phyloP scores from a whole-genome alignment of 2,888 invertebrate species.

The Lycophotia porphyrea region DNA sequence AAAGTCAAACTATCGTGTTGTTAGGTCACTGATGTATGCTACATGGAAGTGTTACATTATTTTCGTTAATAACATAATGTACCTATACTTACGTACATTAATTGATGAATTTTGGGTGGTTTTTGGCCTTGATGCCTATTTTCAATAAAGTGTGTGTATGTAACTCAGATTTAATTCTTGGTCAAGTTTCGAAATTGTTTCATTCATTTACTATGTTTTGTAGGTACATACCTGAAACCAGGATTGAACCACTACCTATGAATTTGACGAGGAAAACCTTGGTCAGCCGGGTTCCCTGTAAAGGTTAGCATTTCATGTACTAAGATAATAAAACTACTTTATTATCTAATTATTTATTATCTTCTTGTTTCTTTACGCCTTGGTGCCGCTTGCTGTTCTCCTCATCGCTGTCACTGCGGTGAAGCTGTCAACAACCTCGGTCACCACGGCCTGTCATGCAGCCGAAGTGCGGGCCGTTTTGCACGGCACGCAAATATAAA shows the following conservation, averaged over 20 bases:
- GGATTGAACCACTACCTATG: neutral
- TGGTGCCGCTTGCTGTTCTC: no score
- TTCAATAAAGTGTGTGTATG: neutral
- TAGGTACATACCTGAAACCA: neutral
- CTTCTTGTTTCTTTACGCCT: no score
- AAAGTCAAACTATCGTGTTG: conserved; percentile 14
- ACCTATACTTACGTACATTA: conserved; percentile 2
- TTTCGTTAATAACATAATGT: conserved; percentile 21
- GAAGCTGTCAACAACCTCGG: no score
- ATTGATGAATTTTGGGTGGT: conserved; percentile 27
- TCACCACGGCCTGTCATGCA: no score
- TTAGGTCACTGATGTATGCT: conserved; percentile 8
- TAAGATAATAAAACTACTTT: neutral
- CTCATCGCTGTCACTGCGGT: no score
- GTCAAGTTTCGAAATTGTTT: neutral
- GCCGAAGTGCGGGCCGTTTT: no score
- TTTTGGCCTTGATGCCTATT: conserved; percentile 34
- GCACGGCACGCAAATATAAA: no score
- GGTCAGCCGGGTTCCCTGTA: conserved; percentile 7
- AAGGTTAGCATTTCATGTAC: conserved; percentile 9
- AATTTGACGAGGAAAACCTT: neutral
- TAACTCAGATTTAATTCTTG: neutral
- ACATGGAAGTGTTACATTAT: conserved; percentile 35
- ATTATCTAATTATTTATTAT: no score
- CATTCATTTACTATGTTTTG: neutral